Conservation (phyloP, 1,140 invertebrate species). For the honey bee (Apis mellifera) region Amel_HAv3.1 CM009936.2:9271001-9271500, state of each 20-base stretch:
- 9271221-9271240: slow-evolving; percentile 68
- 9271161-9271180: background rate
- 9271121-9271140: background rate
- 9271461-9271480: slow-evolving; percentile 68
- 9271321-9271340: slow-evolving; percentile 68
- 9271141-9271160: slow-evolving; percentile 1
- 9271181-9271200: slow-evolving; percentile 20
- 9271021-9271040: too few relatives aligned
- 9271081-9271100: too few relatives aligned
- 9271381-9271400: slow-evolving; percentile 44
- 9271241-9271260: slow-evolving; percentile 66
- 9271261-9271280: slow-evolving; percentile 52
- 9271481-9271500: slow-evolving; percentile 40
- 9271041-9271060: too few relatives aligned
- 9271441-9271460: slow-evolving; percentile 68
- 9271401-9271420: slow-evolving; percentile 60
- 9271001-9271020: too few relatives aligned
- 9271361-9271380: slow-evolving; percentile 33
- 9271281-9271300: background rate
- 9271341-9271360: slow-evolving; percentile 45
- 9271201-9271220: slow-evolving; percentile 28
- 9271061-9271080: too few relatives aligned
- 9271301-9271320: slow-evolving; percentile 55
- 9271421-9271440: slow-evolving; percentile 76
- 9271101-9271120: too few relatives aligned